A percentile compares a stretch with the other conserved stretches of the same genome.
phyloP scores from a whole-genome alignment of 2,888 invertebrate species.

The Conchocele bisecta region DNA sequence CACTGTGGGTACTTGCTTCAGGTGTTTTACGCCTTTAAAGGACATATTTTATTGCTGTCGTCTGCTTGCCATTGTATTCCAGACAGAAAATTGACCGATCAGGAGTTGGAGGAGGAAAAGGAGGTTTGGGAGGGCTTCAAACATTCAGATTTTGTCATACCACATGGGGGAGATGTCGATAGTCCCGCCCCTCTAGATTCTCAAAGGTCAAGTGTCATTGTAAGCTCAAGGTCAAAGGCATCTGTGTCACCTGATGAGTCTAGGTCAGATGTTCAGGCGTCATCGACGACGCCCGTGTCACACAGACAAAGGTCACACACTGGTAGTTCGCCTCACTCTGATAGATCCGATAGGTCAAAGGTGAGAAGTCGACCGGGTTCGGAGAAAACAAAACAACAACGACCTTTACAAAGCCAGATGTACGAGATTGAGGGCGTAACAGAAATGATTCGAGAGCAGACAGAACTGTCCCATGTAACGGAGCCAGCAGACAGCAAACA shows the following conservation, averaged over 20 bases:
- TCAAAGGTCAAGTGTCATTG: not conserved
- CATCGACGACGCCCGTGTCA: slow-evolving; percentile 36
- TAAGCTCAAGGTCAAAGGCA: not conserved
- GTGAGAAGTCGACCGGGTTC: slow-evolving; percentile 21
- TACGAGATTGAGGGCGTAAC: slow-evolving; percentile 49
- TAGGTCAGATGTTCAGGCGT: slow-evolving; percentile 40
- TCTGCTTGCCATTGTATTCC: too few relatives aligned
- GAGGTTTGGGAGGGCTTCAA: slow-evolving; percentile 55
- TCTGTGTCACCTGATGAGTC: slow-evolving; percentile 42
- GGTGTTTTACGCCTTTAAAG: too few relatives aligned
- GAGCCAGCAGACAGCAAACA: slow-evolving; percentile 34
- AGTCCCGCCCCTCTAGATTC: not conserved
- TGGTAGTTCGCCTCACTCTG: slow-evolving; percentile 51
- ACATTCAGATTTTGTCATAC: slow-evolving; percentile 41
- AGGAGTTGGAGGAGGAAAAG: slow-evolving; percentile 34
- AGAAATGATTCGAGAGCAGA: slow-evolving; percentile 55
- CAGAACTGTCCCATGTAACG: slow-evolving; percentile 50
- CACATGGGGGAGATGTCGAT: not conserved
- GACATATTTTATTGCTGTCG: too few relatives aligned
- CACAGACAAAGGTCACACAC: slow-evolving; percentile 41
- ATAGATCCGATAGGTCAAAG: slow-evolving; percentile 23
- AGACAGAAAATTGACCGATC: too few relatives aligned
- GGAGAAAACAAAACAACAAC: slow-evolving; percentile 24
- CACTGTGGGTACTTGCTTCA: too few relatives aligned
- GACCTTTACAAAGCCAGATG: slow-evolving; percentile 51